phyloP scores from a whole-genome alignment of 1,140 invertebrate genomes.

The Papilio xuthus region DNA sequence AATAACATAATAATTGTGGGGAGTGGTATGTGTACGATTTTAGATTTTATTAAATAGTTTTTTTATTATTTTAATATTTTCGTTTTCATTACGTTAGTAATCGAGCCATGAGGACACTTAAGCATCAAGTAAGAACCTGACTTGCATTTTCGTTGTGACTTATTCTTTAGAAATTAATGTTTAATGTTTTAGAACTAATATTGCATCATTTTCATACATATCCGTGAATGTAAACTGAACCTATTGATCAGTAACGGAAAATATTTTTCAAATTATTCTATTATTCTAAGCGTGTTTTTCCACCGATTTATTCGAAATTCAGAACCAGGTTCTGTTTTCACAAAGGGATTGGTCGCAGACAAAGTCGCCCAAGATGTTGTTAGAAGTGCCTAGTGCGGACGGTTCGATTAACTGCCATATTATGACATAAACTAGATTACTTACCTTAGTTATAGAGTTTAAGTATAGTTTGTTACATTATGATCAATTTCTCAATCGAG shows the following conservation, averaged over 20 bases:
- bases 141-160: conserved; percentile 61
- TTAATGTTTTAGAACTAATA: conserved; percentile 50
- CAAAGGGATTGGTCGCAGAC: conserved; percentile 61
- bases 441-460: conserved; percentile 72
- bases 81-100: conserved; percentile 70
- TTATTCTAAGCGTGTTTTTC: conserved; percentile 61
- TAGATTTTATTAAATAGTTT: conserved; percentile 67
- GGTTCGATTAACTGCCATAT: conserved; percentile 81
- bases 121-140: conserved; percentile 46
- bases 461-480: conserved; percentile 69
- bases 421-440: conserved; percentile 80
- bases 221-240: conserved; percentile 30
- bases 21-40: conserved; percentile 72
- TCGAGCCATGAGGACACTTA: conserved; percentile 75
- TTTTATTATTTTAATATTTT: conserved; percentile 63
- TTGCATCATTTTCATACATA: conserved; percentile 33
- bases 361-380: conserved; percentile 61
- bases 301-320: conserved; percentile 77
- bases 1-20: conserved; percentile 73
- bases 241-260: conserved; percentile 36
- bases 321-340: conserved; percentile 73
- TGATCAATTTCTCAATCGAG: conserved; percentile 69
- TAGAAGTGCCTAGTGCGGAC: conserved; percentile 74
- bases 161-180: conserved; percentile 43
- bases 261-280: conserved; percentile 47